Base-by-base conservation (phyloP, 2,797 vertebrate species). In the Gymnopithys bicolor region DNA sequence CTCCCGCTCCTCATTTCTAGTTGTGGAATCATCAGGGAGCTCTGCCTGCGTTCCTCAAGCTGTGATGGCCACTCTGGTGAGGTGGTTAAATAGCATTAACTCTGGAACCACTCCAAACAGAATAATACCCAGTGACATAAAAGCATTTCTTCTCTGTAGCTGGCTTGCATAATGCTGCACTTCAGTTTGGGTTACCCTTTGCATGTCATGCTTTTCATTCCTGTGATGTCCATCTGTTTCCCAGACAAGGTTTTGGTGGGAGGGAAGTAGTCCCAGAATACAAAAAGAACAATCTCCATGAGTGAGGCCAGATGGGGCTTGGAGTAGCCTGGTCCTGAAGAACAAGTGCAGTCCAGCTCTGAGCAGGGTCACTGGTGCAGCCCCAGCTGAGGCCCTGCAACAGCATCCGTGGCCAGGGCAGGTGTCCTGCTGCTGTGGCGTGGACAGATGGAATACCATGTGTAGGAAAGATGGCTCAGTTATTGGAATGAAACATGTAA, bases 161-260 rank as follows among this genome's bases (percentile, higher is more conserved):
- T 85, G 76, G 43, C 74, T 94, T 92, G 79, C 58, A 48, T 78
- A 81, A 88, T 30, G 58, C 80, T 78, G 23, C 19, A 10, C 69
- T 87, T 89, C 66, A 64, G n/a, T 49, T 91, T 33, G n/a, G 45
- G 32, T 83, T 89, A 15, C 30, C 84, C 68, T 43, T 69, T 78
- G 46, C 22, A 7, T 67, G 70, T 87, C 11, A 55, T 56, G 48
- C 48, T 48, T 88, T 55, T 84, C 23, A 30, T 95, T 84, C 88
- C 83, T 91, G 4, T 88, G 70, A 51, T 13, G 9, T 81, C 75
- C 76, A 62, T 82, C 78, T 93, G 71, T 63, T 95, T 90, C 59
- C 52, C 53, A 76, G 84, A 64, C 23, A 28, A 51, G 63, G 13
- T 9, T 51, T 17, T 8, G 22, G 13, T 7, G 13, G 1, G 7